A percentile compares a stretch with the other conserved stretches of the same genome.
Evolutionary conservation across 2,113 vertebrate species (phyloP).

Genomic region (Microcebus murinus): DNA sequence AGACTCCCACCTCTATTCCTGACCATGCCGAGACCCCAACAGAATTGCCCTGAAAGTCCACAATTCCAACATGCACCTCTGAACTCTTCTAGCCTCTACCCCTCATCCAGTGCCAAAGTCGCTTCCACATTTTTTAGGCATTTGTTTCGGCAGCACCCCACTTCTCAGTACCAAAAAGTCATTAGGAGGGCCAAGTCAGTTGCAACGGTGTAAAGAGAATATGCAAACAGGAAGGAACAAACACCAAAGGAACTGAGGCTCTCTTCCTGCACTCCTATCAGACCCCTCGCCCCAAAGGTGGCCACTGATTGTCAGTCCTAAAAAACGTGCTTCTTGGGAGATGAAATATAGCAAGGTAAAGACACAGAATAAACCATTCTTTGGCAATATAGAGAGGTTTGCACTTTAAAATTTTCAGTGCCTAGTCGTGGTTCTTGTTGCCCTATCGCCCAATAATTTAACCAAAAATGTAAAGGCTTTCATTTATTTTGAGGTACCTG

Average conservation of each 20-base stretch:
- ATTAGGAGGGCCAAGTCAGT: background rate
- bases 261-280: constrained; percentile 64
- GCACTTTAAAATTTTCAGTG: background rate
- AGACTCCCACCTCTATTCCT: background rate
- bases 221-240: background rate
- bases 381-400: background rate
- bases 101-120: background rate
- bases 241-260: background rate
- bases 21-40: background rate
- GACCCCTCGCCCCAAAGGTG: constrained; percentile 12
- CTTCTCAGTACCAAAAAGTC: background rate
- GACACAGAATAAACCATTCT: constrained; percentile 40
- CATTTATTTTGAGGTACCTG: background rate
- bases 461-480: background rate
- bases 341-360: background rate
- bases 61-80: background rate
- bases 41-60: background rate
- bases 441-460: constrained; percentile 10
- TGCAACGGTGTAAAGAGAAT: background rate
- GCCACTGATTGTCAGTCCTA: constrained; percentile 60
- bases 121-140: background rate
- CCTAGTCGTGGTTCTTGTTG: background rate
- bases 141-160: background rate
- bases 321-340: constrained; percentile 62
- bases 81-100: background rate